Conservation (phyloP, 2,797 vertebrate species). For the Cacajao melanocephalus region DNA sequence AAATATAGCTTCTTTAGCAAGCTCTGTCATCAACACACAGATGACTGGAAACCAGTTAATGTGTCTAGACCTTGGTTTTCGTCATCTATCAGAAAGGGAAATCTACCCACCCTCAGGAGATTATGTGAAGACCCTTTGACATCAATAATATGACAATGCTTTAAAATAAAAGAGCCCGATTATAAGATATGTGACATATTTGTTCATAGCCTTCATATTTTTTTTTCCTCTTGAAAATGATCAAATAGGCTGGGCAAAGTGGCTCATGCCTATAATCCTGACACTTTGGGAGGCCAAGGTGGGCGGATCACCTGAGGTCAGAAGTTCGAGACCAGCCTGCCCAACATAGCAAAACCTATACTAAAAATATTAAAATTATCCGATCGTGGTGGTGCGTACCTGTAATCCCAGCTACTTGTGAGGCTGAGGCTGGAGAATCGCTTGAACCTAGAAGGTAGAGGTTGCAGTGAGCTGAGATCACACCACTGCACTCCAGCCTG, state of each 20-base stretch:
- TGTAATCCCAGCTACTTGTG: too few species aligned
- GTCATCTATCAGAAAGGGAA: neutral
- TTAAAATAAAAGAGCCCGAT: slow-evolving; percentile 26
- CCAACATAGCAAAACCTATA: too few species aligned
- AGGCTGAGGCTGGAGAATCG: too few species aligned
- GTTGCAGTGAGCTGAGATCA: too few species aligned
- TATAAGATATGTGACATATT: slow-evolving; percentile 9
- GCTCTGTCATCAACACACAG: neutral
- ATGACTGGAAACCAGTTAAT: neutral
- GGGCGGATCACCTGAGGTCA: too few species aligned
- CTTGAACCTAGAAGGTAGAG: too few species aligned
- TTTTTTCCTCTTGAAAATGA: neutral
- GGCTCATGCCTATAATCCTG: too few species aligned
- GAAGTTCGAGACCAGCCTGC: too few species aligned
- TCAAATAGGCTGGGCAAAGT: neutral
- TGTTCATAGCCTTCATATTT: slow-evolving; percentile 18
- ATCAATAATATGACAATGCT: slow-evolving; percentile 37
- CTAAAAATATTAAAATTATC: too few species aligned
- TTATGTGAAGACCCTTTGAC: slow-evolving; percentile 11
- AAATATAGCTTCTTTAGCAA: neutral
- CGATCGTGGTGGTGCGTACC: fast-evolving
- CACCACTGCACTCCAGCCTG: too few species aligned
- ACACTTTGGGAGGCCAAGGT: too few species aligned
- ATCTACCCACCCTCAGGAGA: neutral
- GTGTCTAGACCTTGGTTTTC: slow-evolving; percentile 9